Evolutionary conservation across 2,113 vertebrate species (phyloP), one percentile per base, ranked within the genome.

Genomic region (Buteo buteo): DNA sequence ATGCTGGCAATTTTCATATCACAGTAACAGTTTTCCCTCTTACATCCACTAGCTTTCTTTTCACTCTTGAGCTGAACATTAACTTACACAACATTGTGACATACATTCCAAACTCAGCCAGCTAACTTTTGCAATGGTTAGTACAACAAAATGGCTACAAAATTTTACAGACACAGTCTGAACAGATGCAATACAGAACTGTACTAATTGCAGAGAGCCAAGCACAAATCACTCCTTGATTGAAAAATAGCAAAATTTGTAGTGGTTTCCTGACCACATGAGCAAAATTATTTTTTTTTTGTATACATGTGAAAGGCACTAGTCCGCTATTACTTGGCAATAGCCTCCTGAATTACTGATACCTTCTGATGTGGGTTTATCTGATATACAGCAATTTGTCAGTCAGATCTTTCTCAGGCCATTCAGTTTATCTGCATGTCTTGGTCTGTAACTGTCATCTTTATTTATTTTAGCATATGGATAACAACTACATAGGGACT

Each of bases 301-400:
- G 2, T 55, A 58, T 32, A 78, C 34, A 72, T 0, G 3, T 66
- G 55, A 96, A 97, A 98, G 96, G 95, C 96, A 97, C 94, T 94
- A 87, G 49, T 96, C 78, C 1, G 9, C 72, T 95, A 82, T 65
- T 89, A 85, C 58, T 66, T 22, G 0, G 44, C 78, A 96, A 80
- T 10, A 91, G 77, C 38, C 73, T 92, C 80, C 81, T 92, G 69
- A 91, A 89, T 82, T 57, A 73, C 49, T 34, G 66, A 95, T 71
- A 92, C 86, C 91, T 88, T 96, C 91, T 74, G 73, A 81, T 44
- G 47, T 36, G 58, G 64, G 55, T 74, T 91, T 80, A 73, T 69
- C 78, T 80, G 59, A 57, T 36, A 62, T 55, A 32, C 14, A 96
- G 28, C 40, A 22, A 57, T 44, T 52, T 82, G 57, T 70, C 55